Evolutionary conservation across 2,797 vertebrate genomes (phyloP).

Genomic region (Okamejei kenojei): DNA sequence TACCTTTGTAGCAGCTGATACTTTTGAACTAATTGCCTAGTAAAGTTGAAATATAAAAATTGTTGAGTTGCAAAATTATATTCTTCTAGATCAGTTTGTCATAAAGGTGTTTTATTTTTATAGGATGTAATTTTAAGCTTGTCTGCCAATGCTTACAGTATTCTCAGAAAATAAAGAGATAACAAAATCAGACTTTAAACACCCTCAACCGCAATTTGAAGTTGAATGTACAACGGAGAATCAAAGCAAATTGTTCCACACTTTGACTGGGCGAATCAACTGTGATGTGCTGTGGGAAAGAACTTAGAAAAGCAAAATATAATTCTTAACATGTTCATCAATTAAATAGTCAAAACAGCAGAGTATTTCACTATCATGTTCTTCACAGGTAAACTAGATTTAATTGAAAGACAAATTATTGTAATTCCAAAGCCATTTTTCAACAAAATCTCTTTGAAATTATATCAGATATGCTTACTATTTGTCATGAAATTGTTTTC

Average conservation of each 20-base stretch:
- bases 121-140: too few relatives aligned
- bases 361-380: not conserved
- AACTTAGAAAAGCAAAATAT: not conserved
- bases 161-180: not conserved
- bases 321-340: not conserved
- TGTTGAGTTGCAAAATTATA: too few relatives aligned
- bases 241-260: not conserved
- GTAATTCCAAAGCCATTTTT: not conserved
- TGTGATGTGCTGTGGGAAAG: not conserved
- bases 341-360: not conserved
- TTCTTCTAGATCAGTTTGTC: too few relatives aligned
- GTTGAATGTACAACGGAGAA: not conserved
- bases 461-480: not conserved
- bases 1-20: not conserved
- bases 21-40: too few relatives aligned
- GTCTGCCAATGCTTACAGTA: not conserved
- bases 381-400: conserved; percentile 29
- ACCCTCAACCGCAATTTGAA: not conserved
- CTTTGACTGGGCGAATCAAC: not conserved
- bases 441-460: not conserved
- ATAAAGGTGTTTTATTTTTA: too few relatives aligned
- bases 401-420: conserved; percentile 14
- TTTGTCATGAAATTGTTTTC: not conserved
- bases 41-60: too few relatives aligned
- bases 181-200: not conserved